A percentile compares a stretch with the other conserved stretches of the same genome.
Conservation (phyloP, 2,113 vertebrate genomes). For the Naja naja region DNA sequence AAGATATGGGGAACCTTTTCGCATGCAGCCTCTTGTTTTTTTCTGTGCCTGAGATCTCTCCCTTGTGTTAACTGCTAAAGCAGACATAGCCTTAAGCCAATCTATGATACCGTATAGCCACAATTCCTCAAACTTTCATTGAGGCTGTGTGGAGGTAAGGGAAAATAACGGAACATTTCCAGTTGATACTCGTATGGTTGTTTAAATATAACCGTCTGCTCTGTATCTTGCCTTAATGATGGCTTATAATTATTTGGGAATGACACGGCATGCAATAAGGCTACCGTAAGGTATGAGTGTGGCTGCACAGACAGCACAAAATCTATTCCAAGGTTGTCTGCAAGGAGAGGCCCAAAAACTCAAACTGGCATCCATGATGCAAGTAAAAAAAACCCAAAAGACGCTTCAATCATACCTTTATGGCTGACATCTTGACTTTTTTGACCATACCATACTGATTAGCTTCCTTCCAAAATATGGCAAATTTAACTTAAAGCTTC, state of each 20-base stretch:
- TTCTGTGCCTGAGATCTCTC: not conserved
- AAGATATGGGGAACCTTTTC: too few relatives aligned
- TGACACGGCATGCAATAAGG: too few relatives aligned
- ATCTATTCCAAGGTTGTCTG: not conserved
- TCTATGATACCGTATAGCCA: not conserved
- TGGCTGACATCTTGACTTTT: not conserved
- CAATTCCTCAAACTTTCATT: not conserved
- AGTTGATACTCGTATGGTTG: not conserved
- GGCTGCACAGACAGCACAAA: not conserved
- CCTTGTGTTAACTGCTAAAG: not conserved
- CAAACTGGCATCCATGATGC: not conserved
- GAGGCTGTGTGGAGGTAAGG: not conserved
- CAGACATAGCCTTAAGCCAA: slow-evolving; percentile 7
- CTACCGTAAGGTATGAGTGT: not conserved
- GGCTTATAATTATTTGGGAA: not conserved
- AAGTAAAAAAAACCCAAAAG: not conserved
- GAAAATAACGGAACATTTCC: not conserved
- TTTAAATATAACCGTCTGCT: not conserved
- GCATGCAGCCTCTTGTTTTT: not conserved
- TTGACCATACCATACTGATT: not conserved
- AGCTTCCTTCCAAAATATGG: too few relatives aligned
- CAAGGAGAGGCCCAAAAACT: not conserved
- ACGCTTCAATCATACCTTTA: not conserved
- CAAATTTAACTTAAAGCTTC: not conserved
- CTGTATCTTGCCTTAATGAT: not conserved